phyloP scores from a whole-genome alignment of 2,888 invertebrate genomes.

The Himalopsyche kuldschensis region DNA sequence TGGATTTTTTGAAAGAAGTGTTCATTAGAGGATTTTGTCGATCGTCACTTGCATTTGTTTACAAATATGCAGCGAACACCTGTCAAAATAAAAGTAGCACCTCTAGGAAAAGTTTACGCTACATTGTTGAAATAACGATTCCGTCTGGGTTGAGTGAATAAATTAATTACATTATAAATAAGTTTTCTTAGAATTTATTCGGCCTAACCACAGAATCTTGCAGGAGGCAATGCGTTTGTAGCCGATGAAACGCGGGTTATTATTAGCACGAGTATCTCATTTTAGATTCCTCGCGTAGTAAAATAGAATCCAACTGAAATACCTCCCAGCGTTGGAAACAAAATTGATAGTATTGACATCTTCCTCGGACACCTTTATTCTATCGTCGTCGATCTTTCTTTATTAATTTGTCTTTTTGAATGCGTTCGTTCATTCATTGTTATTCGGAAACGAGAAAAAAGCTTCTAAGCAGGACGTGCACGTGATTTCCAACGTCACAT shows the following conservation, averaged over 20 bases:
- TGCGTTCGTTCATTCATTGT: neutral
- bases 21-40: too few relatives aligned
- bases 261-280: neutral
- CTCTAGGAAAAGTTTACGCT: neutral
- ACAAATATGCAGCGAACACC: neutral
- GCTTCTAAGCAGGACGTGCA: neutral
- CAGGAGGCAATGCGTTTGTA: neutral
- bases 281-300: neutral
- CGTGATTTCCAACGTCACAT: neutral
- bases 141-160: neutral
- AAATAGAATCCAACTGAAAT: neutral
- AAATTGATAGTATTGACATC: neutral
- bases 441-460: neutral
- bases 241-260: neutral
- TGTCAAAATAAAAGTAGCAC: neutral
- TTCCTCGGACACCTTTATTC: neutral
- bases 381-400: neutral
- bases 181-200: neutral
- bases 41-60: too few relatives aligned
- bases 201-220: neutral
- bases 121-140: neutral
- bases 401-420: neutral
- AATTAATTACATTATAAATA: too few relatives aligned
- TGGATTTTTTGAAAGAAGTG: too few relatives aligned
- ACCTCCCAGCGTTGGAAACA: neutral